These are phyloP conservation scores for Anneissia japonica DNA, from an alignment of 35 echinoderm and acorn worm genomes.

Conservation along the genomic window DNA sequence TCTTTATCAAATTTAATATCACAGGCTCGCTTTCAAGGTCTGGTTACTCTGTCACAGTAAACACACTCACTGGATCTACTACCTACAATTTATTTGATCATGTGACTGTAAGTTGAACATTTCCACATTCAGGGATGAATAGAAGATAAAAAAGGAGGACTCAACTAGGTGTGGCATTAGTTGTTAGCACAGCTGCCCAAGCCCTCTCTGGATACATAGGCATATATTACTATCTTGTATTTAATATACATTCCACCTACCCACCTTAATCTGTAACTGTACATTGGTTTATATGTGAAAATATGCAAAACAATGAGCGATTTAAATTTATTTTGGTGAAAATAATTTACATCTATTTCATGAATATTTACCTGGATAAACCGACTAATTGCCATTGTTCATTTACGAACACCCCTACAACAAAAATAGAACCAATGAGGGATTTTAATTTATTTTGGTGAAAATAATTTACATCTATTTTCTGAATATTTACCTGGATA, in stretches of 20 bases:
- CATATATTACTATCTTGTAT: not conserved
- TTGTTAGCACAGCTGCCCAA: not conserved
- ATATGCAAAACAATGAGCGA: too few species aligned
- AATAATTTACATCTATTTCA: too few species aligned
- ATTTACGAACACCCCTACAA: too few species aligned
- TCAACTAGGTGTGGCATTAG: not conserved
- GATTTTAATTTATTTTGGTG: too few species aligned
- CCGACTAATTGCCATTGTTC: too few species aligned
- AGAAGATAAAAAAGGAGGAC: not conserved
- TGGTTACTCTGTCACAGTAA: constrained; percentile 62
- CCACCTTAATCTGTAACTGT: not conserved
- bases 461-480: too few species aligned
- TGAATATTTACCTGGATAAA: too few species aligned
- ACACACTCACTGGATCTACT: constrained; percentile 10
- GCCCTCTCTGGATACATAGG: not conserved
- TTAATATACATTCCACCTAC: not conserved
- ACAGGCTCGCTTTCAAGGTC: constrained; percentile 60
- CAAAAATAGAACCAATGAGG: too few species aligned
- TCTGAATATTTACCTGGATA: not conserved
- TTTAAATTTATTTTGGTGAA: too few species aligned
- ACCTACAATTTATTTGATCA: constrained; percentile 83
- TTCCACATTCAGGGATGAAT: not conserved
- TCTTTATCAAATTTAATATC: not conserved
- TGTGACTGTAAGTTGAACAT: constrained; percentile 62
- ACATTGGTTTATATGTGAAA: not conserved